Evolutionary conservation across 2,797 vertebrate genomes (phyloP).

Genomic region (Monodelphis domestica): DNA sequence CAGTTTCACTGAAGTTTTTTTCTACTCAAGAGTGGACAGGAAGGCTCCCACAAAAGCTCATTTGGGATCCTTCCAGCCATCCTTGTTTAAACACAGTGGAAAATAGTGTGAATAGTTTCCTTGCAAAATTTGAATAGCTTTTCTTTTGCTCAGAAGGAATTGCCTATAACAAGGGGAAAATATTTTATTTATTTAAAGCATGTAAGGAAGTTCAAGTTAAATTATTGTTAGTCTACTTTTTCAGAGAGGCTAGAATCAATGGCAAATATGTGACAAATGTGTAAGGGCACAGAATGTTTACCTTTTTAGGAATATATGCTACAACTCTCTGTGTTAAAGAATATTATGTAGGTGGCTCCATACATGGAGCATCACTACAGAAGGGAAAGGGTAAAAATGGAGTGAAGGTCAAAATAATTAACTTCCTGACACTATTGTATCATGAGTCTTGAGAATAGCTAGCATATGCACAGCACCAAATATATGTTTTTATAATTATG

Average conservation of each 20-base stretch:
- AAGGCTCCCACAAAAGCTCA: background rate
- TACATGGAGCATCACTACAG: background rate
- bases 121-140: background rate
- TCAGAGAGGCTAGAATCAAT: background rate
- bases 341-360: background rate
- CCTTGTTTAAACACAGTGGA: background rate
- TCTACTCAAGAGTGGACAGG: background rate
- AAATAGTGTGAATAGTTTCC: background rate
- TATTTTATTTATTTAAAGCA: background rate
- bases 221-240: background rate
- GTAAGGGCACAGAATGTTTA: background rate
- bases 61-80: background rate
- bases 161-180: background rate
- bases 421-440: background rate
- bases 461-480: background rate
- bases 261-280: background rate
- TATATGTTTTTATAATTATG: background rate
- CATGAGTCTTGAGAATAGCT: background rate
- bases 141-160: background rate
- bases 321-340: background rate
- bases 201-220: background rate
- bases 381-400: background rate
- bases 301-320: background rate
- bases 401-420: background rate
- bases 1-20: background rate